Base-by-base conservation (phyloP, 2,797 vertebrate genomes). In the Distichodus sexfasciatus region DNA sequence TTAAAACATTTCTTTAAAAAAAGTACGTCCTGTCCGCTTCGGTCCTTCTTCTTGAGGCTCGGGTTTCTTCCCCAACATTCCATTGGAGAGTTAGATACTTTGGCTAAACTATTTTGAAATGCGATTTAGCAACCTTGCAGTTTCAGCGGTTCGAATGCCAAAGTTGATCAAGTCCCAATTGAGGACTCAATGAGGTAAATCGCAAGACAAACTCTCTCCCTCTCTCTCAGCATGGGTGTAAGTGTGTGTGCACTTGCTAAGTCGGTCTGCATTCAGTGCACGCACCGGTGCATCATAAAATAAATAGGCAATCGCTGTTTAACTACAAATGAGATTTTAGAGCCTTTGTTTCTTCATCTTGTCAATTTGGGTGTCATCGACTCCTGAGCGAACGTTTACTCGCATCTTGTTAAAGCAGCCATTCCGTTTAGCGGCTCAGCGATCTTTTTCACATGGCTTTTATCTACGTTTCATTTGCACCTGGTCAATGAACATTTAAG, bases 31-130 rank as follows among this genome's bases (percentile, higher is more conserved):
- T 69, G 63, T 12, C 60, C 12, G 2, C 15, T 0, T 61, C 63
- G 57, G 33, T 41, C 76, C 76, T 83, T 71, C 64, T 14, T 53
- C 70, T 74, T 60, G 65, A 28, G 24, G 60, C 74, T 69, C 74
- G 60, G 41, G 57, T 50, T 66, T 71, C 62, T 78, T 57, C 69
- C 71, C 15, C 8, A 38, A 76, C 40, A 6, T 41, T n/a, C 15
- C 0, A 24, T 48, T 41, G 35, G 26, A 62, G 54, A 71, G 76
- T 58, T 62, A 3, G 38, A 62, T 72, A 15, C 59, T 80, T 48
- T 82, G 40, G 51, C 26, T 59, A 71, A 71, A 79, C 48, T 69
- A 81, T 81, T 81, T 83, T 51, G 64, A 82, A 69, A 84, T 81
- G 76, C 73, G 74, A 73, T 69, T 76, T 72, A 51, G 38, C 35